Base-by-base conservation (phyloP, 1,140 invertebrate species). In the Dreissena polymorpha region DNA sequence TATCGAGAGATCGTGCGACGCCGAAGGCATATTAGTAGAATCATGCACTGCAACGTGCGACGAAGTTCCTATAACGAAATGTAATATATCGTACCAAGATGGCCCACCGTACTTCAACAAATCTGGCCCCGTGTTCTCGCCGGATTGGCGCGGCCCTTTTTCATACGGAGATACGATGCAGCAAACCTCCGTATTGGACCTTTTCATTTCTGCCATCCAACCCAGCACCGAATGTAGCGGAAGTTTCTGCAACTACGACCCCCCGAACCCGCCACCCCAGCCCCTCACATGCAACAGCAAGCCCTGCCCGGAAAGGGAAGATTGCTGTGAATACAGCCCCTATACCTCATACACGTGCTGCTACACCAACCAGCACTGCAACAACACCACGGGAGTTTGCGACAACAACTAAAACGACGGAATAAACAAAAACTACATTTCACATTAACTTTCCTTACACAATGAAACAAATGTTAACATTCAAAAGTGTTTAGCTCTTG, bases 341-440 rank as follows among this genome's bases (percentile, higher is more conserved):
- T 87, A 87, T 53, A 85, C 76, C 10, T 85, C 87, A 8, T 88
- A 88, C 57, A 87, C 87, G 0, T 88, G 87, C 71, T 88, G 87
- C 64, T 75, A 73, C n/a, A 25, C 57, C 3, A 64, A 65, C 16
- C 87, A 88, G 29, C 85, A 86, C 55, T 88, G 87, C 29, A 80
- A 72, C 29, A 50, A 85, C 74, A 75, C 76, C 69, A 16, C 78
- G 14, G 87, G 87, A 7, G 65, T 86, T 13, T 88, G 87, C 68
- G 77, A 69, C 51, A 55, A 55, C 10, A 60, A 60, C 3, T 60
- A 60, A 23, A 39, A 39, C 39, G 8, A 39, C 39, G 39, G 8
- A 39, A 8, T 39, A n/a, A 5, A 39, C 39, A 39, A 39, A 39
- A 2, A 39, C 39, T 39, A 39, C 39, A 39, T 39, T 39, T 5